These are phyloP conservation scores for Typhlomys cinereus DNA, from an alignment of 2,113 vertebrate species.

Conservation along the genomic window DNA sequence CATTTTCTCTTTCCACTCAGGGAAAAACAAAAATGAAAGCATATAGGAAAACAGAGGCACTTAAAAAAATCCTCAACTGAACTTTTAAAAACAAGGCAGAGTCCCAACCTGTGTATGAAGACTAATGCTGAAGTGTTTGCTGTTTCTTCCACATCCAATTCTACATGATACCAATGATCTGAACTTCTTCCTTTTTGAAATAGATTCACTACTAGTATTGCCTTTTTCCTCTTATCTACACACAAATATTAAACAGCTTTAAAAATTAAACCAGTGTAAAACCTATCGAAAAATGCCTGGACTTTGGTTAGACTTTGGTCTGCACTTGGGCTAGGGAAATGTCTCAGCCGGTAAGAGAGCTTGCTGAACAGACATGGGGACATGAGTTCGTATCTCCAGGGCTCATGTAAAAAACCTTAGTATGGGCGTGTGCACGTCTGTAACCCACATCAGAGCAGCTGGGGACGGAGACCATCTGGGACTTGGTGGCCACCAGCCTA, in stretches of 20 bases:
- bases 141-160: neutral
- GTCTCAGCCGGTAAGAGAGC: too few relatives aligned
- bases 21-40: neutral
- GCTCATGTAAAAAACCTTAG: too few relatives aligned
- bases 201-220: neutral
- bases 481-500: too few relatives aligned
- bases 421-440: too few relatives aligned
- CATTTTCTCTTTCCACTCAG: neutral
- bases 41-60: neutral
- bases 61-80: neutral
- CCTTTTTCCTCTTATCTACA: neutral
- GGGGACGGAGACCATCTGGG: too few relatives aligned
- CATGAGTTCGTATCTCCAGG: too few relatives aligned
- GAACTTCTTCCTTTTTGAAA: neutral
- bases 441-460: too few relatives aligned
- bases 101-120: neutral
- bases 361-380: too few relatives aligned
- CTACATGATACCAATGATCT: neutral
- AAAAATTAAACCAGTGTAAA: neutral
- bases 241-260: neutral
- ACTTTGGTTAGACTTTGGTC: fast-evolving
- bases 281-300: neutral
- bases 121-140: neutral
- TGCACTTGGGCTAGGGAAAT: too few relatives aligned
- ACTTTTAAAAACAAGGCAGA: neutral